These are phyloP conservation scores for Drosophila sechellia DNA, from an alignment of 1,140 invertebrate species.

Conservation along the genomic window DNA sequence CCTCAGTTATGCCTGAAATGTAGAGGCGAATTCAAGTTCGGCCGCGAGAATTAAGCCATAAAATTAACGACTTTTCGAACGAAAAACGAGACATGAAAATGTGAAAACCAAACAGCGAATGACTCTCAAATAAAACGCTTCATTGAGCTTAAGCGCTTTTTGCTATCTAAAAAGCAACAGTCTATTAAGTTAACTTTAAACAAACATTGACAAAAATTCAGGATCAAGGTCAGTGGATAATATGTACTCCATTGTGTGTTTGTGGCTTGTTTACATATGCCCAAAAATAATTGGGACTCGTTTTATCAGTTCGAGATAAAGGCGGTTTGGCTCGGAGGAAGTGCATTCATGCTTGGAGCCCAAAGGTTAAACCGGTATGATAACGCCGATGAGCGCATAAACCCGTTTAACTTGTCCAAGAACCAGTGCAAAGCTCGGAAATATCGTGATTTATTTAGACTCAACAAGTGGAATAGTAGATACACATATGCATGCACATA, in stretches of 20 bases:
- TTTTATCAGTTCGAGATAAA: conserved; percentile 53
- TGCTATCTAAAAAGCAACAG: conserved; percentile 2
- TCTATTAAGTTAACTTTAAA: conserved; percentile 13
- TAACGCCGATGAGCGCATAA: conserved; percentile 48
- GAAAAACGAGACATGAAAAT: conserved; percentile 44
- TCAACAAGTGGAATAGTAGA: conserved; percentile 17
- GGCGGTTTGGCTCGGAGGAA: conserved; percentile 2
- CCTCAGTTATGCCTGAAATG: conserved; percentile 62
- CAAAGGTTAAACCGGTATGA: conserved; percentile 51
- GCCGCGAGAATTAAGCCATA: conserved; percentile 10
- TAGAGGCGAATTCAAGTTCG: conserved; percentile 32
- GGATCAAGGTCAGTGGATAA: conserved; percentile 64
- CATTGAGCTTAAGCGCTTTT: conserved; percentile 51
- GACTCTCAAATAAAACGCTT: conserved; percentile 58
- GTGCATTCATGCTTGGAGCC: conserved; percentile 24
- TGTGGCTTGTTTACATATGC: conserved; percentile 36
- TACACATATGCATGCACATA: background rate
- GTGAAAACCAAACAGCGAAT: conserved; percentile 23
- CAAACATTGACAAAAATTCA: conserved; percentile 40
- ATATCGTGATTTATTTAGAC: conserved; percentile 40
- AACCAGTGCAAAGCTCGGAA: conserved; percentile 51
- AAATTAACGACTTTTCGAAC: conserved; percentile 35
- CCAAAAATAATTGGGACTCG: conserved; percentile 16
- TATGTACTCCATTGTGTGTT: conserved; percentile 26
- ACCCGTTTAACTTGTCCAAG: conserved; percentile 60